These are phyloP conservation scores for Plagodis pulveraria DNA, from an alignment of 2,888 invertebrate genomes.

Conservation along the genomic window DNA sequence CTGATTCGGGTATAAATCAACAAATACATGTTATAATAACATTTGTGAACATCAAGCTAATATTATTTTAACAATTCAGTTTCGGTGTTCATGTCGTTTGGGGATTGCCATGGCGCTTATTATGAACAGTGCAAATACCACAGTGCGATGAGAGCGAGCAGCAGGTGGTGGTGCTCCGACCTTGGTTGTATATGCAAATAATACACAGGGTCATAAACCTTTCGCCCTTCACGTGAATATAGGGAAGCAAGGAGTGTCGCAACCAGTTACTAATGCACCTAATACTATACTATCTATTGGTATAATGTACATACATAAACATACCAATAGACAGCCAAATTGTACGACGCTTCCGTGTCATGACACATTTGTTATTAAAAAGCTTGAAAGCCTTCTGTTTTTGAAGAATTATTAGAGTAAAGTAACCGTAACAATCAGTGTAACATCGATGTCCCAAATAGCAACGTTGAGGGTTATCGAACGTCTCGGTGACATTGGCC, in stretches of 20 bases:
- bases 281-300: no score
- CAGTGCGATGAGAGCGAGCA: constrained; percentile 38
- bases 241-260: constrained; percentile 11
- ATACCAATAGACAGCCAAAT: no score
- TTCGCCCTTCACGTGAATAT: constrained; percentile 42
- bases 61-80: constrained; percentile 34
- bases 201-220: constrained; percentile 63
- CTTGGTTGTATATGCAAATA: constrained; percentile 70
- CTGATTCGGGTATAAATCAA: constrained; percentile 15
- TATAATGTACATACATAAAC: no score
- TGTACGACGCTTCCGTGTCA: no score
- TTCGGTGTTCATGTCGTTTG: constrained; percentile 34
- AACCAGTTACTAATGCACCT: background rate
- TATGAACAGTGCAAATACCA: constrained; percentile 27
- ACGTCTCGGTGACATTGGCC: constrained; percentile 25
- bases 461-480: constrained; percentile 18
- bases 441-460: constrained; percentile 7
- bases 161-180: constrained; percentile 63
- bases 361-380: no score
- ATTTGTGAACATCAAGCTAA: constrained; percentile 26
- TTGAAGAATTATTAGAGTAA: no score
- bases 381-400: no score
- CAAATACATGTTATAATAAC: constrained; percentile 12
- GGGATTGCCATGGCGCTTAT: constrained; percentile 18
- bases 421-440: constrained; percentile 4